Evolutionary conservation across 2,888 invertebrate genomes (phyloP).

Genomic region (Geotrupes spiniger): DNA sequence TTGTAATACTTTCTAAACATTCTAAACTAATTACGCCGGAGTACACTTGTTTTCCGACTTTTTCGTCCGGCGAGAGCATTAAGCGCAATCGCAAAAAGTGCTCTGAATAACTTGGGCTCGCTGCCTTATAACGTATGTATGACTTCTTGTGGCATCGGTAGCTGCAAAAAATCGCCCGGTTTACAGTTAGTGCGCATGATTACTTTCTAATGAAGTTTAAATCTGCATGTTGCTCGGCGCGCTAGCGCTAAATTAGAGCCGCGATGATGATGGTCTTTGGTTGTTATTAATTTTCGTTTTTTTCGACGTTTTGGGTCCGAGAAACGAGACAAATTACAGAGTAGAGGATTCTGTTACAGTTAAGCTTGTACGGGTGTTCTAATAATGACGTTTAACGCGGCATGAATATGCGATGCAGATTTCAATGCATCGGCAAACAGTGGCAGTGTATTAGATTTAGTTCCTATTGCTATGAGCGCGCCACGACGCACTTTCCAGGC

Average conservation of each 20-base stretch:
- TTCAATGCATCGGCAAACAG: no score
- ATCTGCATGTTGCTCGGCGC: slow-evolving; percentile 32
- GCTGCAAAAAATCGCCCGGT: slow-evolving; percentile 28
- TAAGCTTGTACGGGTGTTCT: no score
- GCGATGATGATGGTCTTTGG: background rate
- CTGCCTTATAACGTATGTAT: slow-evolving; percentile 31
- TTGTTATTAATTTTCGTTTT: background rate
- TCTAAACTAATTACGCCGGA: slow-evolving; percentile 3
- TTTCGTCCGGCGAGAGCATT: slow-evolving; percentile 8
- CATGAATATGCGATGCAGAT: no score
- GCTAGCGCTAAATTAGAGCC: slow-evolving; percentile 1
- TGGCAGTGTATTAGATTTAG: no score
- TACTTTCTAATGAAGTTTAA: slow-evolving; percentile 42
- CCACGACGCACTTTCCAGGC: no score
- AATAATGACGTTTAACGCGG: no score
- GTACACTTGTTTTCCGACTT: slow-evolving; percentile 1
- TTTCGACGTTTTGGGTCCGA: background rate
- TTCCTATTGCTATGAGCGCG: no score
- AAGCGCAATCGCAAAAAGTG: slow-evolving; percentile 31
- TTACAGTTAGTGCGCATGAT: slow-evolving; percentile 39
- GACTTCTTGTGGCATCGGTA: slow-evolving; percentile 7
- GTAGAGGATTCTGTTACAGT: background rate
- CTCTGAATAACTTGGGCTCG: slow-evolving; percentile 38
- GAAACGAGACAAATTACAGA: background rate
- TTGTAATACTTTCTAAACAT: background rate